Base-by-base conservation (phyloP, 2,113 vertebrate species). In the Dissostichus mawsoni region DNA sequence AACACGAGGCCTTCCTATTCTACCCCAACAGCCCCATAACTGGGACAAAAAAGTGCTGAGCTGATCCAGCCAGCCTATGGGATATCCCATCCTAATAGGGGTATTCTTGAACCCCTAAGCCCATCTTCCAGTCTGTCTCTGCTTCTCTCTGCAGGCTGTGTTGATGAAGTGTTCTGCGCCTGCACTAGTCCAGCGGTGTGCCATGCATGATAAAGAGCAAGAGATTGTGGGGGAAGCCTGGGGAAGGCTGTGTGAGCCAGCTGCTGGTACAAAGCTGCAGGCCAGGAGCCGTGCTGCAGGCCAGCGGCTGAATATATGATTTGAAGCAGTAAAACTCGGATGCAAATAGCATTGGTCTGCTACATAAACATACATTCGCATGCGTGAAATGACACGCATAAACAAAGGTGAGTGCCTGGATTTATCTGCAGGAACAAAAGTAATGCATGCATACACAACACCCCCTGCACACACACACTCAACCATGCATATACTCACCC, bases 151-250 rank as follows among this genome's bases (percentile, higher is more conserved):
- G 87, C 89, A 92, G 89, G 87, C 84, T 75, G 82, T 67, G 72
- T 83, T 90, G 90, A 94, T 92, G 91, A 93, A 93, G 87, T 92
- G 86, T 82, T 89, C 74, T 72, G 77, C 17, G 79, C 88, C 86
- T 91, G 80, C 89, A 90, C 86, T 83, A 65, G 86, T 91, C 84
- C 90, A 83, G 84, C 55, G 5, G 82, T 90, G 92, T 87, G 90
- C 81, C 74, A 14, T 90, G 92, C 92, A 93, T 94, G 89, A 92
- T 90, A 92, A 94, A 92, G 71, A 90, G 93, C 41, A 25, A 69
- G 72, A 45, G 71, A 77, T 75, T 74, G 89, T 57, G 41, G 67
- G 86, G 72, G 78, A 80, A 79, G 86, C 84, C 74, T 75, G 67
- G 62, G 73, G 78, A 89, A 76, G 74, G 81, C 75, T 85, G 83